phyloP scores from a whole-genome alignment of 2,888 invertebrate genomes.

The Drosophila acutilabella region DNA sequence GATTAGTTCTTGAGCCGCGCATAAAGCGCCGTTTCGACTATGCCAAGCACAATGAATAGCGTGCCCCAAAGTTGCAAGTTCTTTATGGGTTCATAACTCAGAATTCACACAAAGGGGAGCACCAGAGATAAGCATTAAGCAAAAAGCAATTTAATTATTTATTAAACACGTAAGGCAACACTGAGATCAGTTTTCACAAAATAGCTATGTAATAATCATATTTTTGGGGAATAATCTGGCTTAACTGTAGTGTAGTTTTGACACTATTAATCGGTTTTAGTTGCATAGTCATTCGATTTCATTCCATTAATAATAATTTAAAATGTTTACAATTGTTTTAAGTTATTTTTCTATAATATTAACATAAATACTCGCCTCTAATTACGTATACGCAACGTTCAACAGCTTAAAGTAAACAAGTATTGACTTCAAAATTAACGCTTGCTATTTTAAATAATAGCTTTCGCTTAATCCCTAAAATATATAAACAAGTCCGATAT shows the following conservation, averaged over 20 bases:
- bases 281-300: neutral
- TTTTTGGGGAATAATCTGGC: neutral
- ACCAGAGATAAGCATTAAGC: conserved; percentile 40
- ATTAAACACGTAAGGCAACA: conserved; percentile 6
- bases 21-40: conserved; percentile 64
- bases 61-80: conserved; percentile 55
- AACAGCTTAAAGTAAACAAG: neutral
- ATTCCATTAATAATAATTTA: too few species aligned
- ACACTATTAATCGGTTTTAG: neutral
- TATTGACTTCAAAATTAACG: neutral
- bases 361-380: neutral
- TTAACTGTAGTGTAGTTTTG: neutral
- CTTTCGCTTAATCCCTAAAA: neutral
- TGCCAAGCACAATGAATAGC: conserved; percentile 49
- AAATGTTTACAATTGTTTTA: too few species aligned
- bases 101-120: conserved; percentile 8
- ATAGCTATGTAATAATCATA: neutral
- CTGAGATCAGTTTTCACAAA: conserved; percentile 10
- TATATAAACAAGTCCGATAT: conserved; percentile 6
- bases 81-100: conserved; percentile 60
- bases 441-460: conserved; percentile 4
- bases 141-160: conserved; percentile 47
- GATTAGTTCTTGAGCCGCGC: conserved; percentile 65
- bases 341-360: too few species aligned
- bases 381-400: conserved; percentile 4